Base-by-base conservation (phyloP, 2,888 invertebrate species). In the Aspidiotus rigidus region DNA sequence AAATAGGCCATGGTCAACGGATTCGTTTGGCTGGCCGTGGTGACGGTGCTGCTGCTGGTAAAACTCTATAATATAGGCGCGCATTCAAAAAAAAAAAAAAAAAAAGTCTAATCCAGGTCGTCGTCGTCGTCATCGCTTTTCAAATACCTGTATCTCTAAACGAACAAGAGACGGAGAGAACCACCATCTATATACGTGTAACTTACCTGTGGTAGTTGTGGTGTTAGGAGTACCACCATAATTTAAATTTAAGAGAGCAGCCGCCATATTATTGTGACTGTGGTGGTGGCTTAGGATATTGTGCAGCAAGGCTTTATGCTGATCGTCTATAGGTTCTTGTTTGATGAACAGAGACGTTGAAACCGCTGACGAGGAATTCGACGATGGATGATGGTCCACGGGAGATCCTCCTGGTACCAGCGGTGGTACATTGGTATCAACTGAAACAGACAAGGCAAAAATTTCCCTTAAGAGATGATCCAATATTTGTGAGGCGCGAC, bases 151-250 rank as follows among this genome's bases (percentile, higher is more conserved):
- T 28, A 28, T 28, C 28, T 28, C 28, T 28, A 28, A 28, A 28
- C 28, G 28, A 28, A 28, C 28, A 28, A 28, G 28, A 28, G 15
- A 7, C n/a, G 49, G 44, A 62, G 16, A 49, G 13, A 62, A 62
- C 39, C 49, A 28, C 5, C 28, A 28, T 28, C 28, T 28, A 28
- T 28, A 28, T 3, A 28, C 28, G 28, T 5, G 28, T 42, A 56
- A 56, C 42, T 67, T 67, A 67, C 67, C 67, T 67, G 67, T 67
- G 60, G 67, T 67, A 44, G 67, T 67, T 15, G 67, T 59, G 67
- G 67, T 60, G 67, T 59, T 67, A 40, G 54, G 56, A 15, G 67
- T 67, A 15, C 49, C 60, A 15, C 41, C 57, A 49, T 59, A 67
- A 49, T 53, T 49, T 67, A 67, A 67, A 49, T 53, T 49, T 67